Conservation (phyloP, 2,888 invertebrate genomes). For the Rosalia funebris region DNA sequence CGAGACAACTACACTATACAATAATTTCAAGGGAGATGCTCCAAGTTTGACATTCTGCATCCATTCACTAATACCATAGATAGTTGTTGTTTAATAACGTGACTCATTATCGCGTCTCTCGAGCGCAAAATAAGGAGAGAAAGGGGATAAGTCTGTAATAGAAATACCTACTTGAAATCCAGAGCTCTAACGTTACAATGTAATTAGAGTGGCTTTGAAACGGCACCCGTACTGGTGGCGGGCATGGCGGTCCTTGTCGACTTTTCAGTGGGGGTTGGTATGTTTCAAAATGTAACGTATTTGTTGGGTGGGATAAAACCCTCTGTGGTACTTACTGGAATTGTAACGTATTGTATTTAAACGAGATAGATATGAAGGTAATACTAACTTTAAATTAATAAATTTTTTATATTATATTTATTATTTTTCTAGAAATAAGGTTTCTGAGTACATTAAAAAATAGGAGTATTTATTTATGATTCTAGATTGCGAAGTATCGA, state of each 20-base stretch:
- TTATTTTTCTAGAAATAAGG: no score
- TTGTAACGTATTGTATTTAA: no score
- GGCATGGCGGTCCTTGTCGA: conserved; percentile 5
- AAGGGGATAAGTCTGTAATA: conserved; percentile 37
- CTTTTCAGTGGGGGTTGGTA: neutral
- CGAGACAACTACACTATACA: no score
- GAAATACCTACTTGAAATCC: conserved; percentile 38
- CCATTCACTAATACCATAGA: conserved; percentile 14
- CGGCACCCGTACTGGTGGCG: conserved; percentile 19
- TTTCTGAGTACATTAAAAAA: no score
- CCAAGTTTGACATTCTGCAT: conserved; percentile 3
- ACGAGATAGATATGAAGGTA: no score
- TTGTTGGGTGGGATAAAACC: no score
- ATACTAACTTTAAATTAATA: no score
- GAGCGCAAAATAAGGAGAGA: conserved; percentile 31
- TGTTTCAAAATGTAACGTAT: no score
- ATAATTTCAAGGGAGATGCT: conserved; percentile 1
- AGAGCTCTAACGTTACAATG: conserved; percentile 34
- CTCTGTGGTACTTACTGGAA: no score
- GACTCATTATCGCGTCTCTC: conserved; percentile 29
- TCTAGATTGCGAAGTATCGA: no score
- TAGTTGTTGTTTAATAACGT: conserved; percentile 22
- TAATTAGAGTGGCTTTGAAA: conserved; percentile 38
- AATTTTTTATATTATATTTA: no score
- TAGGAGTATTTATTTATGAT: no score